Percentiles rank a stretch among this genome's conserved stretches.
Conservation (phyloP, 37 sponge, comb jelly and placozoan species). For the Mnemiopsis leidyi region DNA sequence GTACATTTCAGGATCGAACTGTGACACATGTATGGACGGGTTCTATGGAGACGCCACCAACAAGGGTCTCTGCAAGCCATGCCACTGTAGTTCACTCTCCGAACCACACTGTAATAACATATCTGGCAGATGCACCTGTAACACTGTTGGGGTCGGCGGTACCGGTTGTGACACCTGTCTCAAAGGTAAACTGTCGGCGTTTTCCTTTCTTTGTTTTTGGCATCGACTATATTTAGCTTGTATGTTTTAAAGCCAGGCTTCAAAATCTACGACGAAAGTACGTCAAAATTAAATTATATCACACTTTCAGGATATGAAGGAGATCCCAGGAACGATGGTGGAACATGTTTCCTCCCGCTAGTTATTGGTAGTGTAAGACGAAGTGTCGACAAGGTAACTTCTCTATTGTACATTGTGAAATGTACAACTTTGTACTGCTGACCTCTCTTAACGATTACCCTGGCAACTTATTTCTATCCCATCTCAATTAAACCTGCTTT, state of each 20-base stretch:
- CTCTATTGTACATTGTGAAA: no score
- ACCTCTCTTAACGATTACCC: no score
- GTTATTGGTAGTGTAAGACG: no score
- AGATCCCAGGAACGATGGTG: neutral
- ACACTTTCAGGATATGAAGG: neutral
- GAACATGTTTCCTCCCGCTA: neutral
- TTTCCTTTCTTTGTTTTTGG: no score
- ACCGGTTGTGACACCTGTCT: neutral
- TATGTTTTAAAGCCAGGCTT: no score
- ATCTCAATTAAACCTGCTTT: no score
- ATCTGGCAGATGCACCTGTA: neutral
- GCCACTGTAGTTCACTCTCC: neutral
- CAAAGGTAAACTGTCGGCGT: neutral
- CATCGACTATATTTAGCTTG: no score
- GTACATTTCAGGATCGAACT: slow-evolving; percentile 16
- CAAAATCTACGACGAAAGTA: no score
- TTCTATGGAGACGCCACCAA: slow-evolving; percentile 35
- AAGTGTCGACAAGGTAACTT: no score
- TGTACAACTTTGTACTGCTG: no score
- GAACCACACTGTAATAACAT: neutral
- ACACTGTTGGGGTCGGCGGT: slow-evolving; percentile 5
- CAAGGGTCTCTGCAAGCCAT: slow-evolving; percentile 20
- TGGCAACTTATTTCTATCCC: no score
- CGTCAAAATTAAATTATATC: no score
- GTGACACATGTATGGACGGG: slow-evolving; percentile 6